phyloP scores from a whole-genome alignment of 2,113 vertebrate species.

The Toxostoma redivivum region DNA sequence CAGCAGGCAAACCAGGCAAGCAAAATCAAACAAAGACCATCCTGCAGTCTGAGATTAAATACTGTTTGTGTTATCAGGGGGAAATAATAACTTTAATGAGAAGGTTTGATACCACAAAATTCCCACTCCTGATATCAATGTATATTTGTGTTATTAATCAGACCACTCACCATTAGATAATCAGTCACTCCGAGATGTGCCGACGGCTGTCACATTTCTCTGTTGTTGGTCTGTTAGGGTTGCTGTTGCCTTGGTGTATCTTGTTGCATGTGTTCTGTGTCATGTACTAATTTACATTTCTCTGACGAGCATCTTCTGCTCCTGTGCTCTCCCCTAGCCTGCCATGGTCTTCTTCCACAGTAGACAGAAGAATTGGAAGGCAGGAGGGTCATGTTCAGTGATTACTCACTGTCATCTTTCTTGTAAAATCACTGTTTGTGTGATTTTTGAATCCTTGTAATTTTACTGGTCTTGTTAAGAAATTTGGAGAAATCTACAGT shows the following conservation, averaged over 20 bases:
- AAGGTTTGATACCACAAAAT: neutral
- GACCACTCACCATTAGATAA: neutral
- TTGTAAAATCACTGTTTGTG: neutral
- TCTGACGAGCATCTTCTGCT: slow-evolving; percentile 22
- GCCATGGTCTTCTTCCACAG: slow-evolving; percentile 37
- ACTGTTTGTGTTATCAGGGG: neutral
- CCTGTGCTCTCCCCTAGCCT: slow-evolving; percentile 49
- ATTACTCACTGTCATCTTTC: neutral
- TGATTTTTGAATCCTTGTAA: neutral
- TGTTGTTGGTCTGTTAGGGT: neutral
- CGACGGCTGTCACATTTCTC: neutral
- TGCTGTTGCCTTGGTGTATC: neutral
- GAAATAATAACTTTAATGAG: neutral
- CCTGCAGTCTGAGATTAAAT: neutral
- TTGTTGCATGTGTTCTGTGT: slow-evolving; percentile 36
- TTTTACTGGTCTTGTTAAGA: neutral
- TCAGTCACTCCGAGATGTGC: neutral
- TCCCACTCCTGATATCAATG: neutral
- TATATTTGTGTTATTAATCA: neutral
- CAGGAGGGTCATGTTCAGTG: slow-evolving; percentile 22
- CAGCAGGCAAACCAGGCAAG: neutral
- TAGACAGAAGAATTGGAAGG: neutral
- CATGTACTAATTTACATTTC: slow-evolving; percentile 51
- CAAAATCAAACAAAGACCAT: neutral
- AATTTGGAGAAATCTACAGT: neutral